A percentile compares a stretch with the other conserved stretches of the same genome.
These are phyloP conservation scores for Heliconius hortense DNA, from an alignment of 2,888 invertebrate genomes.

Conservation along the genomic window DNA sequence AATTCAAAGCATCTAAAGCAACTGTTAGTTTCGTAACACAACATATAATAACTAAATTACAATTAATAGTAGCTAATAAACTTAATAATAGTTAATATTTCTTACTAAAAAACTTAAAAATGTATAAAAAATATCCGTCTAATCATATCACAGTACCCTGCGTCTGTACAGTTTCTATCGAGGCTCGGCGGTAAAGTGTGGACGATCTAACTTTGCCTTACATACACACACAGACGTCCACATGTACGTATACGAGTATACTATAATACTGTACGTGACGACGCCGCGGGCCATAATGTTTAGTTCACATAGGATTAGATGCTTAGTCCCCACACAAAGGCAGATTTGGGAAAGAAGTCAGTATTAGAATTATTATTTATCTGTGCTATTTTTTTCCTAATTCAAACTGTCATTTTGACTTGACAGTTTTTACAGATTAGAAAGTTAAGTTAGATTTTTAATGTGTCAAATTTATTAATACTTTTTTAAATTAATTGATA, in stretches of 20 bases:
- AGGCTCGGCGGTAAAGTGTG: conserved; percentile 81
- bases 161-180: conserved; percentile 71
- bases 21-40: neutral
- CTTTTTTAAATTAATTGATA: neutral
- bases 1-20: neutral
- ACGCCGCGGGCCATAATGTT: conserved; percentile 64
- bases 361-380: conserved; percentile 8
- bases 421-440: neutral
- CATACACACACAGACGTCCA: conserved; percentile 56
- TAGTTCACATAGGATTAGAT: conserved; percentile 71
- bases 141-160: conserved; percentile 44
- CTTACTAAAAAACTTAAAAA: neutral
- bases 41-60: neutral
- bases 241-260: conserved; percentile 45
- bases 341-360: conserved; percentile 33
- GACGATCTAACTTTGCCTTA: conserved; percentile 81
- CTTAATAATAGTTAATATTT: neutral
- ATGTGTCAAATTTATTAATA: neutral
- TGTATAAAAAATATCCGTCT: neutral
- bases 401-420: neutral
- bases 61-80: neutral
- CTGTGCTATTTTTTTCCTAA: neutral
- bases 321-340: conserved; percentile 49
- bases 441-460: too few relatives aligned
- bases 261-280: conserved; percentile 44